A percentile compares a stretch with the other conserved stretches of the same genome.
Evolutionary conservation across 2,888 invertebrate species (phyloP).

Genomic region (Eudasyphora cyanicolor): DNA sequence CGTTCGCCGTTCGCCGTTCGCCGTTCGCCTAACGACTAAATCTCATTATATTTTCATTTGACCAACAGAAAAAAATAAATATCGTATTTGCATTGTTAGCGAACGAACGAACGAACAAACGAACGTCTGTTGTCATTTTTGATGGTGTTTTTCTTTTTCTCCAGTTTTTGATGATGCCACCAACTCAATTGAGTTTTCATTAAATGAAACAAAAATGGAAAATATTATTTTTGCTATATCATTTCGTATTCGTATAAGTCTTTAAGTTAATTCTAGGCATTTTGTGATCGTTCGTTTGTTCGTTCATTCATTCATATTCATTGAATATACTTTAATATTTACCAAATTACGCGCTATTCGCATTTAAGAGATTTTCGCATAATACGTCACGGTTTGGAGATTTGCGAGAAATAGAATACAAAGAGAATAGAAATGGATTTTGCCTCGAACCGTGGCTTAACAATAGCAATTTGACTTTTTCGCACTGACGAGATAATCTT

Average conservation of each 20-base stretch:
- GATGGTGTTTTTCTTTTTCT: not conserved
- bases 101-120: too few species aligned
- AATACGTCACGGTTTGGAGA: slow-evolving; percentile 44
- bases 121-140: slow-evolving; percentile 31
- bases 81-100: slow-evolving; percentile 51
- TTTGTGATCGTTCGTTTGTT: too few species aligned
- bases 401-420: slow-evolving; percentile 44
- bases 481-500: slow-evolving; percentile 64
- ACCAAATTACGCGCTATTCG: not conserved
- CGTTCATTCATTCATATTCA: slow-evolving; percentile 60
- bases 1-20: slow-evolving; percentile 22
- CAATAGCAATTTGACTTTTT: slow-evolving; percentile 61
- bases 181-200: slow-evolving; percentile 27
- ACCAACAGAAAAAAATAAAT: slow-evolving; percentile 21
- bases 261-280: not conserved
- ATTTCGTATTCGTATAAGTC: not conserved
- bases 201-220: slow-evolving; percentile 20
- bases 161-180: not conserved
- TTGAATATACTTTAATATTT: slow-evolving; percentile 36
- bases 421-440: not conserved
- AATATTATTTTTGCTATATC: slow-evolving; percentile 4
- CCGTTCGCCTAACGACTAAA: slow-evolving; percentile 58
- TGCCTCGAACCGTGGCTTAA: slow-evolving; percentile 50
- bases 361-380: slow-evolving; percentile 46
- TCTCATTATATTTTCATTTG: slow-evolving; percentile 65